phyloP scores from a whole-genome alignment of 2,888 invertebrate genomes.

The Tachystola acroxantha region DNA sequence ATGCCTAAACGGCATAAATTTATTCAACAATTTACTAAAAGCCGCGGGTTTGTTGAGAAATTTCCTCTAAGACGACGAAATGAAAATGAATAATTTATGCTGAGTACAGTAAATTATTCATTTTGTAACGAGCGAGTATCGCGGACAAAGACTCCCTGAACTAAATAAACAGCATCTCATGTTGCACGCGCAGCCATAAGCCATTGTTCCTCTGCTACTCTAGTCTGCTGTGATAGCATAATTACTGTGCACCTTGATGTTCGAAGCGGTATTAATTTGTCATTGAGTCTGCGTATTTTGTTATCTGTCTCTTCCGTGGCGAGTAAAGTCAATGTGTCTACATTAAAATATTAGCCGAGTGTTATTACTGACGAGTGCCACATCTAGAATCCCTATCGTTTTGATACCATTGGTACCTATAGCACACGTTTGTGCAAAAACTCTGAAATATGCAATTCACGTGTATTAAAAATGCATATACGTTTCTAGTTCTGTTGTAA shows the following conservation, averaged over 20 bases:
- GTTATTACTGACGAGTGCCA: no score
- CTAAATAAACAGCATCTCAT: conserved; percentile 54
- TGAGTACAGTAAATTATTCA: conserved; percentile 6
- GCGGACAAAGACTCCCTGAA: conserved; percentile 30
- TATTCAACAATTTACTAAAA: conserved; percentile 11
- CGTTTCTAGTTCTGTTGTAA: no score
- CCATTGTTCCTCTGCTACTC: conserved; percentile 22
- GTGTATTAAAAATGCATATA: no score
- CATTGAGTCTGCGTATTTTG: no score
- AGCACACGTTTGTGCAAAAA: no score
- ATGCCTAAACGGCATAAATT: background rate
- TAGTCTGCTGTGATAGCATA: conserved; percentile 1
- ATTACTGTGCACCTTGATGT: conserved; percentile 4
- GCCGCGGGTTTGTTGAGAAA: conserved; percentile 14
- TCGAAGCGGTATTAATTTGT: conserved; percentile 3
- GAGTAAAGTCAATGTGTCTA: no score
- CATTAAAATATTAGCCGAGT: no score
- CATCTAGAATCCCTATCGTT: no score
- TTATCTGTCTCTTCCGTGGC: no score
- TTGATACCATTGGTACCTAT: no score
- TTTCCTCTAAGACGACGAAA: conserved; percentile 12
- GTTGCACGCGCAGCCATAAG: conserved; percentile 43
- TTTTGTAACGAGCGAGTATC: conserved; percentile 2
- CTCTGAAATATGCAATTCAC: no score
- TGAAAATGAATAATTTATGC: conserved; percentile 13